These are phyloP conservation scores for Noctua comes DNA, from an alignment of 2,888 invertebrate genomes.

Conservation along the genomic window DNA sequence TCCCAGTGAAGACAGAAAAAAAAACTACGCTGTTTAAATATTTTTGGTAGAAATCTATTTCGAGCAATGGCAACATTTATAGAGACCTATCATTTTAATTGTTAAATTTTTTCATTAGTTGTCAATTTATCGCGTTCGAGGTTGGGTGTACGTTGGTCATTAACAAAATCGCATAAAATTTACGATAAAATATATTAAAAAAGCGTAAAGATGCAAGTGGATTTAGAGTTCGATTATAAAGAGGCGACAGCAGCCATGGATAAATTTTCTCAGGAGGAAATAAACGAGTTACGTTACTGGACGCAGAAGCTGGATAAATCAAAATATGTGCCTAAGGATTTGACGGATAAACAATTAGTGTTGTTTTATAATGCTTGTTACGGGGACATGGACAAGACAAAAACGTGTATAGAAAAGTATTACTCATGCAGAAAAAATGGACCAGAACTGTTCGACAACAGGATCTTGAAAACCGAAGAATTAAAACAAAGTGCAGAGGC, in stretches of 20 bases:
- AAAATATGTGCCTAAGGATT: constrained; percentile 88
- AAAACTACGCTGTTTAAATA: constrained; percentile 10
- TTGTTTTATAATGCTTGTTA: constrained; percentile 92
- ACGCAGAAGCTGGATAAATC: constrained; percentile 85
- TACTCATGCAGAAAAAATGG: constrained; percentile 90
- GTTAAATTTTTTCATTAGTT: constrained; percentile 72
- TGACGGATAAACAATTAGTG: constrained; percentile 91
- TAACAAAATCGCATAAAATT: constrained; percentile 73
- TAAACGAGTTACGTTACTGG: constrained; percentile 86
- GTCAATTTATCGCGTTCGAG: constrained; percentile 75
- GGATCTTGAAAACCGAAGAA: constrained; percentile 89
- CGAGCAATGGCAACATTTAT: constrained; percentile 41
- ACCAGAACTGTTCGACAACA: constrained; percentile 92
- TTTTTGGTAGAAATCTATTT: constrained; percentile 57
- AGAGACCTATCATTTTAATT: constrained; percentile 35
- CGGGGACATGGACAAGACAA: constrained; percentile 90
- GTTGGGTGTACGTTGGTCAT: constrained; percentile 70
- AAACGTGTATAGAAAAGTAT: constrained; percentile 91
- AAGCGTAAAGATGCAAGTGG: constrained; percentile 80
- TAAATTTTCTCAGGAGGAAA: constrained; percentile 87
- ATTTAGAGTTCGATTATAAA: constrained; percentile 86
- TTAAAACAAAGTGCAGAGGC: constrained; percentile 85
- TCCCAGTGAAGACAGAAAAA: not conserved
- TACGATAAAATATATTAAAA: constrained; percentile 70
- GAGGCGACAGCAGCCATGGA: constrained; percentile 85